Evolutionary conservation across 2,797 vertebrate species (phyloP), one percentile per base, ranked within the genome.

Genomic region (Mormyrus hasselquistii): DNA sequence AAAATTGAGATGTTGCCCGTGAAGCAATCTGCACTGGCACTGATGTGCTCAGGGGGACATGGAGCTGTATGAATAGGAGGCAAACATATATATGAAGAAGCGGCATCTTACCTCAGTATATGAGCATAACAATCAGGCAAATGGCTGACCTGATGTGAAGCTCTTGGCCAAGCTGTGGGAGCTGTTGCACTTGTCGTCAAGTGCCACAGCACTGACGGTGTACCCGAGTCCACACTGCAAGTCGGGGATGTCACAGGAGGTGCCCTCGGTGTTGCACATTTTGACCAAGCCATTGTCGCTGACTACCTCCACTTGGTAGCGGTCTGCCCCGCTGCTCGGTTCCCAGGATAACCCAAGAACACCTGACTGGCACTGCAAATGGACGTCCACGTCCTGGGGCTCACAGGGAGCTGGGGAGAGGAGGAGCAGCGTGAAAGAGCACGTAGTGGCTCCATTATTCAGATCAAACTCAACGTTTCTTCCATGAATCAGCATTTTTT

Each of bases 331-430:
- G 19, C 92, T 93, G 0, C 38, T 92, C 2, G 92, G 94, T 73
- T 93, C 88, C 96, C 96, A 97, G 47, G 94, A 95, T 16, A 96
- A 83, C 3, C 95, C 95, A 52, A 96, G 93, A 52, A 93, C 91
- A 0, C 94, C 94, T 9, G 94, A 91, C 47, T 91, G 91, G 90
- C 96, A 97, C 55, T 93, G 90, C 0, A 96, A 91, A 47, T 91
- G 9, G 4, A 50, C 90, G 59, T 93, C 91, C 38, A 96, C 22
- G 2, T 92, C 90, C 34, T 91, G 89, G 8, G 96, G 95, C 49
- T 94, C 91, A 47, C 96, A 97, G 0, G 96, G 96, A 90, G 95
- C 96, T 97, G 91, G 19, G 91, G 47, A 65, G 9, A 89, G 55
- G 50, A 8, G 65, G 52, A 25, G 2, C 8, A 34, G 34, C 19